Evolutionary conservation across 2,797 vertebrate species (phyloP).

Genomic region (Myotis findleyi): DNA sequence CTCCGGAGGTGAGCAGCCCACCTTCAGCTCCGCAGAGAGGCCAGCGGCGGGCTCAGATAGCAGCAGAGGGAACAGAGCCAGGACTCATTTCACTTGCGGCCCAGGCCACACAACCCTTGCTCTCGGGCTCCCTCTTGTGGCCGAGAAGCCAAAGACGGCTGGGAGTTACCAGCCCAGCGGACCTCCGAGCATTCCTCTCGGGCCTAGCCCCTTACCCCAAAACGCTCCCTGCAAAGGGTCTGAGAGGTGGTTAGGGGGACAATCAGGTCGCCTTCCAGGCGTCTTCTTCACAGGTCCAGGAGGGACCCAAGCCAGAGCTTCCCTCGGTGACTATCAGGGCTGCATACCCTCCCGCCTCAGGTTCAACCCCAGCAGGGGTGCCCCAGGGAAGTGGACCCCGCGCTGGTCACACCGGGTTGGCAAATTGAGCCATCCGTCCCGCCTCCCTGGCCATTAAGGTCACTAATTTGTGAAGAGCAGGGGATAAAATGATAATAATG

Average conservation of each 20-base stretch:
- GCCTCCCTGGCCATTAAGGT: neutral
- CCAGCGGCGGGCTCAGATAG: neutral
- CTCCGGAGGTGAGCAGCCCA: neutral
- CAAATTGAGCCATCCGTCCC: neutral
- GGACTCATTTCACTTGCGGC: neutral
- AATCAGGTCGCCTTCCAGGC: neutral
- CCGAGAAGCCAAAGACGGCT: neutral
- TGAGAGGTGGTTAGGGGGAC: too few species aligned
- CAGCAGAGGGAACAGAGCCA: rapidly evolving
- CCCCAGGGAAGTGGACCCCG: neutral
- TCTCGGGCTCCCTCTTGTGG: slow-evolving; percentile 70
- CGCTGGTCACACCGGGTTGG: neutral
- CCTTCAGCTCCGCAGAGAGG: neutral
- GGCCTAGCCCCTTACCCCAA: rapidly evolving
- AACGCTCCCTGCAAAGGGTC: rapidly evolving
- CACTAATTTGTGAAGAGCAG: neutral
- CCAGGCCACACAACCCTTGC: neutral
- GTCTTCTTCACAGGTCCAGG: neutral
- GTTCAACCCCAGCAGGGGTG: neutral
- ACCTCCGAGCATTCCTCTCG: rapidly evolving
- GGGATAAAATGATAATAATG: neutral
- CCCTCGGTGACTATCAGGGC: neutral
- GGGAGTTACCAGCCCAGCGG: rapidly evolving
- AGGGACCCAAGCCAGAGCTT: neutral
- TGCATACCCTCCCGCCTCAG: neutral